These are phyloP conservation scores for Ailuropoda melanoleuca DNA, from an alignment of 2,113 vertebrate genomes.

Conservation along the genomic window DNA sequence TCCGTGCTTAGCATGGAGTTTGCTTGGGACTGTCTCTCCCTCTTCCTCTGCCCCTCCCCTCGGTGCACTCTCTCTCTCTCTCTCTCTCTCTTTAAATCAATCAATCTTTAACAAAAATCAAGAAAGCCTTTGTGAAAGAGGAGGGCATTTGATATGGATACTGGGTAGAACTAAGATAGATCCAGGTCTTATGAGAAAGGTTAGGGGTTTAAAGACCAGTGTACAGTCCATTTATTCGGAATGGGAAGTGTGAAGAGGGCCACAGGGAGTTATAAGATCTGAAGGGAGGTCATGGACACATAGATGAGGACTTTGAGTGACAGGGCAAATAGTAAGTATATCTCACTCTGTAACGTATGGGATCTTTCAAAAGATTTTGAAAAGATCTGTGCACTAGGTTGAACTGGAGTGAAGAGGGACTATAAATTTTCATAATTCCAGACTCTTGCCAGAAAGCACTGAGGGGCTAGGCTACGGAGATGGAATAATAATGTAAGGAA, in stretches of 20 bases:
- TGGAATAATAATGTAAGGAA: neutral
- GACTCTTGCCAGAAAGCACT: neutral
- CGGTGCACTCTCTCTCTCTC: neutral
- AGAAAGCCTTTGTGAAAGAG: neutral
- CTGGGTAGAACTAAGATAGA: neutral
- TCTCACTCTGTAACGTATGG: neutral
- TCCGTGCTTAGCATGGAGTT: neutral
- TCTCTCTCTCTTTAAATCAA: neutral
- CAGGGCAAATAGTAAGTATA: neutral
- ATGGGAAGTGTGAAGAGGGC: neutral
- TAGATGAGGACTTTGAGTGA: neutral
- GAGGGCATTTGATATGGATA: neutral
- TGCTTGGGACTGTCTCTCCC: neutral
- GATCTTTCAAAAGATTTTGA: neutral
- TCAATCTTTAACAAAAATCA: neutral
- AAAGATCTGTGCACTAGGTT: neutral
- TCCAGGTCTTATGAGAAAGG: neutral
- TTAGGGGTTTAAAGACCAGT: neutral
- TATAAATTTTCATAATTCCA: neutral
- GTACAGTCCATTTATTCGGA: neutral
- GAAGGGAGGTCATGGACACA: neutral
- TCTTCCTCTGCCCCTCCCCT: neutral
- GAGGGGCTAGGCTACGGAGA: neutral
- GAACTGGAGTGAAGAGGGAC: neutral
- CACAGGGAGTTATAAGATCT: neutral